Conservation (phyloP, 2,888 invertebrate genomes). For the Chromoteleia sp. region DNA sequence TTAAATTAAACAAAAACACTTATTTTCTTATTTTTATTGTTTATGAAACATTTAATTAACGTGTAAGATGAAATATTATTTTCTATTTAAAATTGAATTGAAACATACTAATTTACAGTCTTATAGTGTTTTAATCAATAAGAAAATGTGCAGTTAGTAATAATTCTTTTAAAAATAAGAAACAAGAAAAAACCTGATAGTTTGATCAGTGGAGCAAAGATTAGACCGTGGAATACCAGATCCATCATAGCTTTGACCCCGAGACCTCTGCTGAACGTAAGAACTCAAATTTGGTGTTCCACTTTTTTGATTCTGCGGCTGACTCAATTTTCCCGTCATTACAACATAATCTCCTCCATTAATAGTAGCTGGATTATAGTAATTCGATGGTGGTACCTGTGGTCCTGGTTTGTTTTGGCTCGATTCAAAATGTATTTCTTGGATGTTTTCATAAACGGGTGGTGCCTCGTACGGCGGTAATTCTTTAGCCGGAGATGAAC, state of each 20-base stretch:
- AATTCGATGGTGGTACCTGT: constrained; percentile 82
- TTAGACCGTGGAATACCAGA: constrained; percentile 75
- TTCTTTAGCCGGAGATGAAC: constrained; percentile 86
- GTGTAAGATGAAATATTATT: too few relatives aligned
- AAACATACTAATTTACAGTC: too few relatives aligned
- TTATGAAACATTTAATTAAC: too few relatives aligned
- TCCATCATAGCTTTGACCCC: constrained; percentile 81
- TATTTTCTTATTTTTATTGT: too few relatives aligned
- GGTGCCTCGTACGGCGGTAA: constrained; percentile 86
- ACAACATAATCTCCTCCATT: constrained; percentile 92
- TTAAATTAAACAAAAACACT: too few relatives aligned
- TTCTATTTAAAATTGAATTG: too few relatives aligned
- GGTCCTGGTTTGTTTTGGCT: constrained; percentile 84
- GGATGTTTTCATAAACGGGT: constrained; percentile 88
- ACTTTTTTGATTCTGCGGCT: constrained; percentile 76
- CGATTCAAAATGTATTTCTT: constrained; percentile 85
- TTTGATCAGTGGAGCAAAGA: constrained; percentile 68
- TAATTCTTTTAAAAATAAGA: too few relatives aligned
- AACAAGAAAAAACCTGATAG: constrained; percentile 48
- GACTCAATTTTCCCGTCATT: constrained; percentile 89
- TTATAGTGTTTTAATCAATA: too few relatives aligned
- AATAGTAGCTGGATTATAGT: constrained; percentile 87
- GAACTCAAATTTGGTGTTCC: constrained; percentile 71
- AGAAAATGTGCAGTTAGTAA: too few relatives aligned
- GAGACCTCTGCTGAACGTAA: constrained; percentile 74